Conservation (phyloP, 2,888 invertebrate genomes). For the Penaeus monodon region DNA sequence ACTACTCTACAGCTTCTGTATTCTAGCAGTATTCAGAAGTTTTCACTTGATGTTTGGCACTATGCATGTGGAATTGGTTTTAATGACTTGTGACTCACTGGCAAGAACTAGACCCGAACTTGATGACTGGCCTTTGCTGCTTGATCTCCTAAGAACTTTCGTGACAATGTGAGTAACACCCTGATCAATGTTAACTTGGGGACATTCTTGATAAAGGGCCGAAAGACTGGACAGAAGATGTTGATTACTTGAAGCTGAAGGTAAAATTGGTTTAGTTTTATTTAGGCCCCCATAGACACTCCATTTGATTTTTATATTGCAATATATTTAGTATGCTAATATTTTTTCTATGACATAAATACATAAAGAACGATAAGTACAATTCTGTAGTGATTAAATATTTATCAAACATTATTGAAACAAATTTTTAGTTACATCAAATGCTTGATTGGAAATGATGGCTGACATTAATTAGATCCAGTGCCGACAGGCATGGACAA, state of each 20-base stretch:
- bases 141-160: slow-evolving; percentile 33
- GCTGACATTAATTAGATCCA: no score
- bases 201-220: slow-evolving; percentile 23
- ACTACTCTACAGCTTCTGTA: slow-evolving; percentile 15
- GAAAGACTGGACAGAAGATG: slow-evolving; percentile 26
- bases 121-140: slow-evolving; percentile 40
- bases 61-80: slow-evolving; percentile 22
- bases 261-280: neutral
- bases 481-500: no score
- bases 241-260: slow-evolving; percentile 24
- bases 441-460: no score
- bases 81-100: slow-evolving; percentile 29
- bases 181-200: slow-evolving; percentile 9
- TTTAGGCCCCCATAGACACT: neutral
- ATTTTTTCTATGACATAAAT: no score
- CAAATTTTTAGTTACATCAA: no score
- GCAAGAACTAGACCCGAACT: slow-evolving; percentile 27
- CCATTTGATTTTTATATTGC: neutral
- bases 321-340: neutral
- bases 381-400: no score
- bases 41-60: slow-evolving; percentile 12
- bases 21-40: slow-evolving; percentile 22
- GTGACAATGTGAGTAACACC: slow-evolving; percentile 26
- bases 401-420: no score
- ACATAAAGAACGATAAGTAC: no score